These are phyloP conservation scores for Aromia moschata DNA, from an alignment of 2,888 invertebrate genomes.

Conservation along the genomic window DNA sequence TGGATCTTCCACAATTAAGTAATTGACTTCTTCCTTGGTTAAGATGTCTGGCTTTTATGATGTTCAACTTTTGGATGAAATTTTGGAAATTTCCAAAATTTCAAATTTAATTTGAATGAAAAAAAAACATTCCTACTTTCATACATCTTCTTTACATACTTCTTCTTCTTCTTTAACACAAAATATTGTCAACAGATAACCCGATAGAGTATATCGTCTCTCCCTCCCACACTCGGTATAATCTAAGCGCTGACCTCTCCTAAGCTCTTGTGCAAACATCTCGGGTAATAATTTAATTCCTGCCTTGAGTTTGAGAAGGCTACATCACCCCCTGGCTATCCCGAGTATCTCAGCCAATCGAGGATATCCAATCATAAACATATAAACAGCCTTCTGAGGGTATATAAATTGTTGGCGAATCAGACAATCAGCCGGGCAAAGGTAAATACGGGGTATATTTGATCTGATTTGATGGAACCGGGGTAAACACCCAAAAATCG, in stretches of 20 bases:
- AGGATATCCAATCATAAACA: constrained; percentile 35
- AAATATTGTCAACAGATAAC: no score
- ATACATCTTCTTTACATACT: neutral
- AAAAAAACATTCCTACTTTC: neutral
- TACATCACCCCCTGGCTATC: constrained; percentile 40
- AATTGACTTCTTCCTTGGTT: no score
- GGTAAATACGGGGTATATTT: constrained; percentile 30
- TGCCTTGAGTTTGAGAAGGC: constrained; percentile 41
- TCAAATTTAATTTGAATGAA: neutral
- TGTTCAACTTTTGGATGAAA: no score
- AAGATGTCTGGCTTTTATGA: no score
- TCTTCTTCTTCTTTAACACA: neutral
- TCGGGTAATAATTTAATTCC: constrained; percentile 48
- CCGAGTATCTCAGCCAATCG: constrained; percentile 28
- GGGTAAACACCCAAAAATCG: no score
- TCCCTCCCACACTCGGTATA: neutral
- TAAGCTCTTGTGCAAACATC: constrained; percentile 48
- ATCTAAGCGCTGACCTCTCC: constrained; percentile 25
- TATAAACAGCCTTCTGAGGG: constrained; percentile 36
- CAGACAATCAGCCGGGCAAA: constrained; percentile 25
- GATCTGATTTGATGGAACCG: constrained; percentile 4
- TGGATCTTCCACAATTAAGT: no score
- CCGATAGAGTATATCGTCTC: neutral
- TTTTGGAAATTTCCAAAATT: neutral
- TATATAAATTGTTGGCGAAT: constrained; percentile 37